Base-by-base conservation (phyloP, 2,113 vertebrate species). In the Pseudonaja textilis region DNA sequence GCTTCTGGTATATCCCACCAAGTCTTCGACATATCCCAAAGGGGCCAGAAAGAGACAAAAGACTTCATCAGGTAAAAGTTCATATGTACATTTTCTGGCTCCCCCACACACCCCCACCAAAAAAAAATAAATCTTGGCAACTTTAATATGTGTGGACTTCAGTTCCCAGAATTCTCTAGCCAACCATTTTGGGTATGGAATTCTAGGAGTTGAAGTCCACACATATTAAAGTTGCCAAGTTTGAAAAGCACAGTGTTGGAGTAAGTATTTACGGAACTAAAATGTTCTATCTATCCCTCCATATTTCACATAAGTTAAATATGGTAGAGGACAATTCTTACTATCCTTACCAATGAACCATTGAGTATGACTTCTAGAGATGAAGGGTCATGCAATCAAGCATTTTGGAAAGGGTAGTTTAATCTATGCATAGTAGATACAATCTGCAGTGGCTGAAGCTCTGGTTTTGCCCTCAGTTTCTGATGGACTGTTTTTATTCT, bases 1-100 rank as follows among this genome's bases (percentile, higher is more conserved):
- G 96, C 56, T 98, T 98, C 95, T 98, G 97, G 95, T 98, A 97
- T 91, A 94, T 97, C 14, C 97, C 97, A 57, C 96, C 94, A 57
- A 97, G 96, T 91, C 93, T 98, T 93, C 97, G 94, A 89, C 57
- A 85, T 29, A 94, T 97, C 7, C 61, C 69, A 12, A 93, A 59
- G 20, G 96, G 95, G 69, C 88, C 88, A 45, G 95, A 98, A 81
- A 57, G 93, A 92, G 92, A 97, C 81, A 89, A 93, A 85, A 96
- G 95, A 93, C 96, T 98, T 85, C 96, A 97, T 88, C 93, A 96
- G 96, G 97, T 97, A 94, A 91, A 90, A 2, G 57, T 88, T 90
- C 10, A 39, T 29, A 34, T 4, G 42, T 50, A 50, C 20, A 81
- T 81, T 81, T 39, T 81, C 16, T 50, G 8, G 47, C 47, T 50